Conservation (phyloP, 1,140 invertebrate species). For the Chymomyza costata region DNA sequence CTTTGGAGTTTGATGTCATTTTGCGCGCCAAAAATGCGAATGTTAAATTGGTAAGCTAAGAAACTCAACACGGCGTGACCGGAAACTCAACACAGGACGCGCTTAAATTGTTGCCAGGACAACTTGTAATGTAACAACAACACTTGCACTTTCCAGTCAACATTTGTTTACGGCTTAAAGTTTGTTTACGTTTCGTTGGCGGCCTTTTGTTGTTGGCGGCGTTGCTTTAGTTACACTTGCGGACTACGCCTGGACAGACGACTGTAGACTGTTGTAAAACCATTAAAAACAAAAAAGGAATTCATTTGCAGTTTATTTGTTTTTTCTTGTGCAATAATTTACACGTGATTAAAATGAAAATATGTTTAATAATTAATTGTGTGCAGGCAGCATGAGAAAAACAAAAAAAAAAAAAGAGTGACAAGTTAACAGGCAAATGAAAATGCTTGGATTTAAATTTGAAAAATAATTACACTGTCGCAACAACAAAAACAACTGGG, state of each 20-base stretch:
- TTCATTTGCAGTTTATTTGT: conserved; percentile 15
- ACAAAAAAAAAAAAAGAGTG: no score
- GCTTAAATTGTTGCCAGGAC: conserved; percentile 30
- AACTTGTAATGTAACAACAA: conserved; percentile 18
- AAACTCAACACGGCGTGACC: conserved; percentile 1
- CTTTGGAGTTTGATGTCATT: conserved; percentile 60
- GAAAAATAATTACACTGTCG: not conserved
- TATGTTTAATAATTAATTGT: conserved; percentile 61
- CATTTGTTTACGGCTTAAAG: conserved; percentile 23
- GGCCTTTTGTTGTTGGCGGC: conserved; percentile 23
- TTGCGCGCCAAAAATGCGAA: conserved; percentile 61
- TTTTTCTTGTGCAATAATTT: conserved; percentile 26
- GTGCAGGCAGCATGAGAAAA: no score
- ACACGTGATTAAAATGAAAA: conserved; percentile 51
- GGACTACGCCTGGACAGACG: not conserved
- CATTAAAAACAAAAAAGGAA: not conserved
- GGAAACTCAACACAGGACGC: conserved; percentile 53
- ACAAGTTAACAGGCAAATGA: conserved; percentile 7
- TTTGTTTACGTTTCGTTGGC: conserved; percentile 48
- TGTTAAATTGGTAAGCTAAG: conserved; percentile 46
- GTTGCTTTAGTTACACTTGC: conserved; percentile 57
- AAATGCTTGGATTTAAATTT: not conserved
- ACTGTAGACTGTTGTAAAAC: not conserved
- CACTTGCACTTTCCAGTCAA: conserved; percentile 64
- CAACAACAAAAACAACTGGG: conserved; percentile 9